A percentile compares a stretch with the other conserved stretches of the same genome.
phyloP scores from a whole-genome alignment of 2,888 invertebrate species.

The Apodemia zela region DNA sequence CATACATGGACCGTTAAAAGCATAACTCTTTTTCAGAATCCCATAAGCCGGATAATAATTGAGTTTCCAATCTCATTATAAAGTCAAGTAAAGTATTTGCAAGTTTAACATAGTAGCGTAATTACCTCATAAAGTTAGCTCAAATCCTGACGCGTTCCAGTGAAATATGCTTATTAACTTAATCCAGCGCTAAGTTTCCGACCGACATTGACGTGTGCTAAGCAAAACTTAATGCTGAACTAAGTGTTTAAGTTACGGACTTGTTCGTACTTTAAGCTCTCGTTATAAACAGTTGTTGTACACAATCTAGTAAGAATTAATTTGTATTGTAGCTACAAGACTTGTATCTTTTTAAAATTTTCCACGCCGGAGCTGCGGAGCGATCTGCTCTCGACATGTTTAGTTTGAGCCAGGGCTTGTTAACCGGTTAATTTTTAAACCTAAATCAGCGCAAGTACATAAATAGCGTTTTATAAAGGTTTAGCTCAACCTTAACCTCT shows the following conservation, averaged over 20 bases:
- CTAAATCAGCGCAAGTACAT: no score
- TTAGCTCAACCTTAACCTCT: no score
- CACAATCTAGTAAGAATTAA: no score
- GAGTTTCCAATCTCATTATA: conserved; percentile 4
- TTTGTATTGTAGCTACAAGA: no score
- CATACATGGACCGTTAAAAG: not conserved
- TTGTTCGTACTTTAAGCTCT: not conserved
- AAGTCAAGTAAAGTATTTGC: not conserved
- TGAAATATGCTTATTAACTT: conserved; percentile 20
- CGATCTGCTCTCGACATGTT: no score
- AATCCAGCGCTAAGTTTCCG: conserved; percentile 17
- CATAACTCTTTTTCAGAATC: not conserved
- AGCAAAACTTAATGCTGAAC: conserved; percentile 22
- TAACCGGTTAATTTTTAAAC: no score
- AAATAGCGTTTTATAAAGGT: no score
- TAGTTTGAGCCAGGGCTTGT: no score
- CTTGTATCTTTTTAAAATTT: no score
- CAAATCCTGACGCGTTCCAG: conserved; percentile 6
- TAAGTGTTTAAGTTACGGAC: not conserved
- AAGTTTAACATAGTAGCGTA: conserved; percentile 11
- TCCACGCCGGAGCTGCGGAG: no score
- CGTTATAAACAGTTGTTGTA: no score
- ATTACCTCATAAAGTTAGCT: conserved; percentile 14
- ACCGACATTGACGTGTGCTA: conserved; percentile 19
- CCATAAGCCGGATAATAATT: not conserved